These are phyloP conservation scores for Hartigia nigra DNA, from an alignment of 2,888 invertebrate genomes.

Conservation along the genomic window DNA sequence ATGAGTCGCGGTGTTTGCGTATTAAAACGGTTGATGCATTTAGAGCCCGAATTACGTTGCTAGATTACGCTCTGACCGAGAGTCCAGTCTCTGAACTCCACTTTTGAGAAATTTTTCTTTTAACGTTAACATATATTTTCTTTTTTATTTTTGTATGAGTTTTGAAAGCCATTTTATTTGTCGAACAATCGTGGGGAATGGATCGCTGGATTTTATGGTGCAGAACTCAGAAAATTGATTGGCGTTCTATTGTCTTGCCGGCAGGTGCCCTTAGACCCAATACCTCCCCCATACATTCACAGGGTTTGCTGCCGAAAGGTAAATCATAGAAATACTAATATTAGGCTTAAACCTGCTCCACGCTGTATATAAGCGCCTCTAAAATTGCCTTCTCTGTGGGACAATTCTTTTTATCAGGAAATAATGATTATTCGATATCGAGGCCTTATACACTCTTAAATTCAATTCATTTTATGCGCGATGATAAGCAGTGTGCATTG, in stretches of 20 bases:
- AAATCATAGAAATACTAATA: constrained; percentile 63
- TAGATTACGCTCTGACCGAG: not conserved
- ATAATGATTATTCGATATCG: not conserved
- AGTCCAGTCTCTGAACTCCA: not conserved
- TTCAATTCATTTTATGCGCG: not conserved
- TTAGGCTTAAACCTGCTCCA: constrained; percentile 29
- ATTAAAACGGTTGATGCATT: constrained; percentile 29
- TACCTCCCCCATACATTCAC: constrained; percentile 66
- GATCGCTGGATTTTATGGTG: constrained; percentile 23
- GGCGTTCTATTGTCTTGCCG: constrained; percentile 62
- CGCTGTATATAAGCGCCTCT: not conserved
- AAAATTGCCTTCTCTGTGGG: not conserved
- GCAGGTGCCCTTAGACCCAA: constrained; percentile 64
- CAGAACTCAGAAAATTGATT: constrained; percentile 39
- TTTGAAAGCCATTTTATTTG: not conserved
- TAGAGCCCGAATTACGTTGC: constrained; percentile 7
- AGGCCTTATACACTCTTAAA: not conserved
- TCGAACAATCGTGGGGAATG: not conserved
- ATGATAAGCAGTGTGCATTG: not conserved
- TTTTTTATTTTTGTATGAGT: not conserved
- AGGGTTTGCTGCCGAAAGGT: constrained; percentile 73
- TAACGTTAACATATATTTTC: not conserved
- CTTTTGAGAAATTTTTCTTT: not conserved
- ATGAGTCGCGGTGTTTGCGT: constrained; percentile 42
- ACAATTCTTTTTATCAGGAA: not conserved